phyloP scores from a whole-genome alignment of 2,888 invertebrate species.

The Dicyrtomina minuta region DNA sequence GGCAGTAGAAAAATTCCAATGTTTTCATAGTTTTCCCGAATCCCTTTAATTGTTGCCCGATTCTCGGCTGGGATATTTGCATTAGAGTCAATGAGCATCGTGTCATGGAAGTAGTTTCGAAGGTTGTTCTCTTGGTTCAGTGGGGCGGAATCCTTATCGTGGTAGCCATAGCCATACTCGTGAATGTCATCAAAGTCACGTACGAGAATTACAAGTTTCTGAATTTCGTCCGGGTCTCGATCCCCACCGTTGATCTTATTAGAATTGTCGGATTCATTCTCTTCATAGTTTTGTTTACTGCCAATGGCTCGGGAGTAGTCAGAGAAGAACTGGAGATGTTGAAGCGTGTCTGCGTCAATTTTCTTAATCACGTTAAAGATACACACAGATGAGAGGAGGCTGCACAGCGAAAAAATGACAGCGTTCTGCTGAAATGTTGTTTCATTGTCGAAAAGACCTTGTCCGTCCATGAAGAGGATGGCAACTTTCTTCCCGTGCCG shows the following conservation, averaged over 20 bases:
- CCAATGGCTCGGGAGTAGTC: slow-evolving; percentile 10
- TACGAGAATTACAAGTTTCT: neutral
- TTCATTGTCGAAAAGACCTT: slow-evolving; percentile 27
- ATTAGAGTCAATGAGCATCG: neutral
- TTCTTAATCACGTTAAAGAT: slow-evolving; percentile 28
- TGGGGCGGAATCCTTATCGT: no score
- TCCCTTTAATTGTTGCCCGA: neutral
- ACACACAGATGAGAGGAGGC: slow-evolving; percentile 23
- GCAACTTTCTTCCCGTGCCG: slow-evolving; percentile 26
- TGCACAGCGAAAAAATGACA: slow-evolving; percentile 26
- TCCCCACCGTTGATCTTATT: no score
- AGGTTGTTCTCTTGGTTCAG: no score
- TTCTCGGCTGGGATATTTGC: neutral
- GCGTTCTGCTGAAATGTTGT: slow-evolving; percentile 23
- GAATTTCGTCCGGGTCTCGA: no score
- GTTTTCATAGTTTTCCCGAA: neutral
- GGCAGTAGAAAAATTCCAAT: neutral
- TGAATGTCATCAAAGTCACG: neutral
- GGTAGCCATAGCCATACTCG: slow-evolving; percentile 11
- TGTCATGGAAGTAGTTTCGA: slow-evolving; percentile 5
- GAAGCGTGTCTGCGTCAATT: slow-evolving; percentile 15
- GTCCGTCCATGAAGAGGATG: no score
- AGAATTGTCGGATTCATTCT: no score
- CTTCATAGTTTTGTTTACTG: neutral
- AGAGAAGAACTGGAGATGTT: slow-evolving; percentile 28